A percentile compares a stretch with the other conserved stretches of the same genome.
Conservation (phyloP, 2,888 invertebrate genomes). For the Euspilapteryx auroguttella region DNA sequence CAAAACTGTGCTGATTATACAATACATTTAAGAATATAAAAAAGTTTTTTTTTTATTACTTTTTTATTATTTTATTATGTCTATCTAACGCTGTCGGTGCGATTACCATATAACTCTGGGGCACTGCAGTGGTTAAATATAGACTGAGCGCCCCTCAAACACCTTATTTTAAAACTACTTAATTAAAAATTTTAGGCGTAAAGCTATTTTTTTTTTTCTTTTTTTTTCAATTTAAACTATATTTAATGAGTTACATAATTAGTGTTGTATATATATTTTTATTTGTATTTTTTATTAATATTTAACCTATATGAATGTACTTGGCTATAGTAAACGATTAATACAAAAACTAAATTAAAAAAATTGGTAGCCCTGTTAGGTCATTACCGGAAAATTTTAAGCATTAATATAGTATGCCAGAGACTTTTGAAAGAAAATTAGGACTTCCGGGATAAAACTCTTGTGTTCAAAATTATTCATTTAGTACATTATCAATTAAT, state of each 20-base stretch:
- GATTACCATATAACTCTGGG: conserved; percentile 23
- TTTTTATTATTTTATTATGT: conserved; percentile 22
- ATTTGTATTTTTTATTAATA: conserved; percentile 46
- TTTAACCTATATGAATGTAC: conserved; percentile 48
- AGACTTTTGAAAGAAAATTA: too few species aligned
- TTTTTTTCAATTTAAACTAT: conserved; percentile 28
- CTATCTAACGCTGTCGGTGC: conserved; percentile 50
- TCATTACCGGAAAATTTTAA: too few species aligned
- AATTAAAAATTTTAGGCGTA: conserved; percentile 56
- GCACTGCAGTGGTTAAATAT: conserved; percentile 11
- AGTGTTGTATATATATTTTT: conserved; percentile 57
- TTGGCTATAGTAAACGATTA: conserved; percentile 54
- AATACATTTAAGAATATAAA: conserved; percentile 11
- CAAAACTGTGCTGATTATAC: conserved; percentile 6
- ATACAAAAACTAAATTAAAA: conserved; percentile 51
- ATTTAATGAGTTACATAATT: conserved; percentile 48
- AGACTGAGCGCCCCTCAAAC: conserved; percentile 27
- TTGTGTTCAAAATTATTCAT: too few species aligned
- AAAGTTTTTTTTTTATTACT: conserved; percentile 24
- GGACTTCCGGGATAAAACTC: too few species aligned
- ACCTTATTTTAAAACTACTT: conserved; percentile 33
- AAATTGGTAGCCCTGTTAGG: too few species aligned
- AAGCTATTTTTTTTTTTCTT: conserved; percentile 45
- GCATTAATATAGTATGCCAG: too few species aligned
- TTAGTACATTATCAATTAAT: too few species aligned